Conservation (phyloP, 1,140 invertebrate genomes). For the Parasteatoda tepidariorum region DNA sequence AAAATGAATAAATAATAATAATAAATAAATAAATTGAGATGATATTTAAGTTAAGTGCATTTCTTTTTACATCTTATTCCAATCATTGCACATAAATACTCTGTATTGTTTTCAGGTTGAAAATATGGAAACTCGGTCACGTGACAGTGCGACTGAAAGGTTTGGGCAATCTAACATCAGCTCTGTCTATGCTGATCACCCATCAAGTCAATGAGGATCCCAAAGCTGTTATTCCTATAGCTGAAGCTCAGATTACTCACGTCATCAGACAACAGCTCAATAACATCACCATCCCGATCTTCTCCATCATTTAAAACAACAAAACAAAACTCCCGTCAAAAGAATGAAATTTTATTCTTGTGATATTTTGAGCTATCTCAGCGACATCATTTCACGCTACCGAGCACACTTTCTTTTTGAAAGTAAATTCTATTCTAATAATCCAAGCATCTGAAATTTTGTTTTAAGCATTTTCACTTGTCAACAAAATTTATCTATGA, state of each 20-base stretch:
- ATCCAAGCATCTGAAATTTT: not conserved
- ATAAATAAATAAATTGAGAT: no score
- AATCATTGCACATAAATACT: no score
- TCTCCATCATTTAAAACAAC: slow-evolving; percentile 56
- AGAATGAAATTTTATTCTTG: no score
- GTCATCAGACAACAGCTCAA: slow-evolving; percentile 56
- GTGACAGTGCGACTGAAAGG: slow-evolving; percentile 63
- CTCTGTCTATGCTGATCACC: slow-evolving; percentile 63
- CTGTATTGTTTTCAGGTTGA: slow-evolving; percentile 44
- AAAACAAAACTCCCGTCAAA: no score
- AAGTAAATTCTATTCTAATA: not conserved
- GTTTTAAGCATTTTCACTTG: not conserved
- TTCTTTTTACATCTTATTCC: no score
- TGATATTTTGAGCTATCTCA: no score
- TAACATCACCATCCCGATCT: slow-evolving; percentile 62
- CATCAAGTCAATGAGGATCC: slow-evolving; percentile 61
- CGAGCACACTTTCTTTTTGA: not conserved
- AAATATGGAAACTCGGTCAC: slow-evolving; percentile 64
- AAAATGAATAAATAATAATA: no score
- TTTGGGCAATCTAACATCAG: slow-evolving; percentile 64
- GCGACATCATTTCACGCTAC: not conserved
- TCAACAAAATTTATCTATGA: not conserved
- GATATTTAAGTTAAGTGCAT: no score
- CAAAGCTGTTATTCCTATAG: slow-evolving; percentile 54
- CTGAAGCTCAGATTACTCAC: slow-evolving; percentile 59